Percentiles rank a stretch among this genome's conserved stretches.
These are phyloP conservation scores for Asarcornis scutulata DNA, from an alignment of 2,113 vertebrate genomes.

Conservation along the genomic window DNA sequence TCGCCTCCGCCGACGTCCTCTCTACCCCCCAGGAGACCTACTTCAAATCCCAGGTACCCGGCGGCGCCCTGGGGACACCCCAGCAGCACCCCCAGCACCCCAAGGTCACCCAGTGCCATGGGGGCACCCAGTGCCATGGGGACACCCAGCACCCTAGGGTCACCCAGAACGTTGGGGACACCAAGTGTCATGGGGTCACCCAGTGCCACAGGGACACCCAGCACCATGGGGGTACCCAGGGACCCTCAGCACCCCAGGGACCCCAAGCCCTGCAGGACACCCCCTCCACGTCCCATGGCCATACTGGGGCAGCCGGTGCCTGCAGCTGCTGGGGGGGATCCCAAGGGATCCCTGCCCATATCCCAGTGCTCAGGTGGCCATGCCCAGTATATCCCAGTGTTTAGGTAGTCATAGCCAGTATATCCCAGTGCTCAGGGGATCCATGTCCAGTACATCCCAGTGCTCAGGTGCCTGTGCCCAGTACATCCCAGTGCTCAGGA, in stretches of 20 bases:
- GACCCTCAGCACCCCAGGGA: not conserved
- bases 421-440: not conserved
- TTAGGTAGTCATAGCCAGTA: not conserved
- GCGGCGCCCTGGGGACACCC: not conserved
- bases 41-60: constrained; percentile 90
- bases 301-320: no score
- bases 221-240: not conserved
- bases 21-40: constrained; percentile 97
- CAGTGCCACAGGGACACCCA: not conserved
- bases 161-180: not conserved
- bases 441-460: not conserved
- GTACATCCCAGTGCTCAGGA: no score
- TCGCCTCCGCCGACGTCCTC: constrained; percentile 93
- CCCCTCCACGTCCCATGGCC: not conserved
- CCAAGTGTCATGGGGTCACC: not conserved
- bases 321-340: no score
- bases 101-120: fast-evolving
- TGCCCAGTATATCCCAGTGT: no score
- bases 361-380: no score
- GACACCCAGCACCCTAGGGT: no score
- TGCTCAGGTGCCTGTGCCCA: not conserved
- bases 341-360: no score
- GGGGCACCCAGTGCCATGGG: not conserved
- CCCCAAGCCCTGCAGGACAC: no score
- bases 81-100: not conserved